Evolutionary conservation across 2,113 vertebrate genomes (phyloP).

Genomic region (Orientallactaga bullata): DNA sequence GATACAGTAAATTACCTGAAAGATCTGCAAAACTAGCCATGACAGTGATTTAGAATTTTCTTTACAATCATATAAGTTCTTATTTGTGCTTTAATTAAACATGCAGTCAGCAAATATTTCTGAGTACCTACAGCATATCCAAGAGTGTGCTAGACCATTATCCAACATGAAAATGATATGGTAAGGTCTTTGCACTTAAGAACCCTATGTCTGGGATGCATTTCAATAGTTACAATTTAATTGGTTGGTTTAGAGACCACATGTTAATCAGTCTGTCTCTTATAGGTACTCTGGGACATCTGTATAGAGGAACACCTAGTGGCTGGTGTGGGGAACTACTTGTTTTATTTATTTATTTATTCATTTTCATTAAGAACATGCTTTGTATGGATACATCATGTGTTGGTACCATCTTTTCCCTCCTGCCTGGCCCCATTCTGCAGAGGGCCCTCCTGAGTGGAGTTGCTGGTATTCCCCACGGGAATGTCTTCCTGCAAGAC

Average conservation of each 20-base stretch:
- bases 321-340: not conserved
- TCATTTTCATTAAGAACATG: not conserved
- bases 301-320: not conserved
- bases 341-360: not conserved
- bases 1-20: not conserved
- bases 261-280: not conserved
- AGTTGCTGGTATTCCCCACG: too few species aligned
- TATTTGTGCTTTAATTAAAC: constrained; percentile 17
- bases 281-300: not conserved
- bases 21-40: not conserved
- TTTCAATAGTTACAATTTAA: not conserved
- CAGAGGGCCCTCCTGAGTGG: too few species aligned
- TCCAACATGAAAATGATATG: not conserved
- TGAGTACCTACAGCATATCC: not conserved
- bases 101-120: not conserved
- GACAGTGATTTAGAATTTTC: not conserved
- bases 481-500: not conserved
- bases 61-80: not conserved
- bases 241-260: not conserved
- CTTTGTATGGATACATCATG: too few species aligned
- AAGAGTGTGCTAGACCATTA: not conserved
- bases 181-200: not conserved
- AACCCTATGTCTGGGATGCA: not conserved
- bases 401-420: not conserved
- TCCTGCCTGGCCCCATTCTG: too few species aligned